phyloP scores from a whole-genome alignment of 2,888 invertebrate genomes.

The Drosophila phalerata region DNA sequence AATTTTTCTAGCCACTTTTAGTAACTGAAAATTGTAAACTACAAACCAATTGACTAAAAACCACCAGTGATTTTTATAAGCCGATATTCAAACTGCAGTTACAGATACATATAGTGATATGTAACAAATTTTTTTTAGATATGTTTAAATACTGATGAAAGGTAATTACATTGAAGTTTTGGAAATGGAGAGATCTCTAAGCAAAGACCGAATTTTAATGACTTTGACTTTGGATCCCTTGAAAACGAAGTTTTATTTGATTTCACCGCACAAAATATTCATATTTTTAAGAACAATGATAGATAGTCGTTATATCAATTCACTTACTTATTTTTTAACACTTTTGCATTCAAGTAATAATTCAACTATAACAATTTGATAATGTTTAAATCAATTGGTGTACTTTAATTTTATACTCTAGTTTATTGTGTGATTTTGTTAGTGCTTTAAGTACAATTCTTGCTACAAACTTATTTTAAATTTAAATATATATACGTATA shows the following conservation, averaged over 20 bases:
- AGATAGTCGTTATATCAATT: conserved; percentile 21
- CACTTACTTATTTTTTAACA: neutral
- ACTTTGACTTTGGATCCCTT: conserved; percentile 31
- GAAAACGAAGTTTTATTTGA: conserved; percentile 11
- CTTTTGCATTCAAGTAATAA: conserved; percentile 5
- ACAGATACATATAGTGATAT: conserved; percentile 23
- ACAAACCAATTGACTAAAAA: conserved; percentile 62
- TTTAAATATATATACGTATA: conserved; percentile 7
- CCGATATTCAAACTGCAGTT: conserved; percentile 60
- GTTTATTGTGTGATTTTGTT: conserved; percentile 76
- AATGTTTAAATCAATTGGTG: conserved; percentile 36
- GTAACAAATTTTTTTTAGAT: conserved; percentile 32
- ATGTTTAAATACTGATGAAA: conserved; percentile 29
- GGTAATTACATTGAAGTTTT: conserved; percentile 26
- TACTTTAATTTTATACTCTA: conserved; percentile 60
- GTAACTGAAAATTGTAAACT: conserved; percentile 61
- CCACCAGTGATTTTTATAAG: conserved; percentile 80
- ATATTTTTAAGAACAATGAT: conserved; percentile 7
- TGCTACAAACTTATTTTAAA: conserved; percentile 44
- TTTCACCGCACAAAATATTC: conserved; percentile 33
- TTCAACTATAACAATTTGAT: conserved; percentile 27
- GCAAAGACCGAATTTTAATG: conserved; percentile 37
- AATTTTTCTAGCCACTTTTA: conserved; percentile 71
- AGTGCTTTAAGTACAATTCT: conserved; percentile 73
- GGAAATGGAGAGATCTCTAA: conserved; percentile 38